Percentiles rank a stretch among this genome's conserved stretches.
Evolutionary conservation across 1,140 invertebrate species (phyloP).

Genomic region (Chrysoperla carnea): DNA sequence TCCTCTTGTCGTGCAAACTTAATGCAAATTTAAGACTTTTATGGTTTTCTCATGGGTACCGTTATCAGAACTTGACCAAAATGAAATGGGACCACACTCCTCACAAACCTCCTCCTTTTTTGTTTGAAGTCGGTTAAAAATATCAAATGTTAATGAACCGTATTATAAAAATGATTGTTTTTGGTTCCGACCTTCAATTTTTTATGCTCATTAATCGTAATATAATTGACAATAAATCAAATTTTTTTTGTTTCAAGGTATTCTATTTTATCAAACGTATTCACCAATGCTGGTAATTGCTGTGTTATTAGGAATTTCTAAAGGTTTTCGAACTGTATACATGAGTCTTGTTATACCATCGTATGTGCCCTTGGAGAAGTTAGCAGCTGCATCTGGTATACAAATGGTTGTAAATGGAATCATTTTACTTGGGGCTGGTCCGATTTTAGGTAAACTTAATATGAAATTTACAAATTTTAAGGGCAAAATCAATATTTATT

Average conservation of each 20-base stretch:
- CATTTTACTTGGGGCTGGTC: constrained; percentile 12
- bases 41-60: too few relatives aligned
- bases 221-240: too few relatives aligned
- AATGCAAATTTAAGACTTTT: too few relatives aligned
- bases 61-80: too few relatives aligned
- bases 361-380: constrained; percentile 38
- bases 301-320: constrained; percentile 36
- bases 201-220: too few relatives aligned
- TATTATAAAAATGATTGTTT: too few relatives aligned
- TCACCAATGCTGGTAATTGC: not conserved
- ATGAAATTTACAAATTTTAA: not conserved
- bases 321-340: constrained; percentile 48
- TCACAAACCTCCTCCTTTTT: too few relatives aligned
- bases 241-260: not conserved
- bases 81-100: too few relatives aligned
- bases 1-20: too few relatives aligned
- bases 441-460: constrained; percentile 10
- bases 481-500: not conserved
- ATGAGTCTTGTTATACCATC: constrained; percentile 46
- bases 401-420: constrained; percentile 41
- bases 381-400: constrained; percentile 41
- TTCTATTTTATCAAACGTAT: constrained; percentile 7
- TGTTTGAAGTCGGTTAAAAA: too few relatives aligned
- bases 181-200: too few relatives aligned
- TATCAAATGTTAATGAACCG: too few relatives aligned